Conservation (phyloP, 2,888 invertebrate species). For the Melipona bicolor region DNA sequence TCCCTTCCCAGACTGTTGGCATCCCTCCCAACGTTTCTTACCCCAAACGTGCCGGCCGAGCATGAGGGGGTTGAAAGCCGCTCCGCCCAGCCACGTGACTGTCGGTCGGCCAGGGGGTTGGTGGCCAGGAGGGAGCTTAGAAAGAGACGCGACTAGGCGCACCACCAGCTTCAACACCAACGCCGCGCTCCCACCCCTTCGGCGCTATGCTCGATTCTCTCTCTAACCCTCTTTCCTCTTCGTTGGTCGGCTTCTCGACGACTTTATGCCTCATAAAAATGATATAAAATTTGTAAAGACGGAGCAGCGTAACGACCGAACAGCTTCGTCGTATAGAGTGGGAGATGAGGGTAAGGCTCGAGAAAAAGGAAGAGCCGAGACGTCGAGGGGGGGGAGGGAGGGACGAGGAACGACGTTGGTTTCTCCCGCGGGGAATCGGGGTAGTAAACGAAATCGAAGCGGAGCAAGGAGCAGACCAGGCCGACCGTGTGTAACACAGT, state of each 20-base stretch:
- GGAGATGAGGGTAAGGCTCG: constrained; percentile 67
- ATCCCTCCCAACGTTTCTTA: constrained; percentile 60
- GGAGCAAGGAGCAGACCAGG: constrained; percentile 23
- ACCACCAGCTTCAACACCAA: constrained; percentile 30
- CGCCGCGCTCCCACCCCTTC: constrained; percentile 34
- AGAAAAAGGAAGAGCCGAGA: constrained; percentile 50
- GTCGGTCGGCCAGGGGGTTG: constrained; percentile 19
- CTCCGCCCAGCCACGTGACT: constrained; percentile 81
- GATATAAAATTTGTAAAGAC: constrained; percentile 84
- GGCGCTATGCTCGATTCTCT: constrained; percentile 32
- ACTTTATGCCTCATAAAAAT: constrained; percentile 84
- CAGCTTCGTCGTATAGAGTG: constrained; percentile 78
- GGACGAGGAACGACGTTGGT: constrained; percentile 30
- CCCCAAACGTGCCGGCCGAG: constrained; percentile 48
- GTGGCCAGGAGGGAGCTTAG: not conserved
- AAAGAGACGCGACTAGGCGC: constrained; percentile 19
- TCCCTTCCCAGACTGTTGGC: constrained; percentile 45
- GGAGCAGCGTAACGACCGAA: constrained; percentile 81
- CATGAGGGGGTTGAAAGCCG: constrained; percentile 74
- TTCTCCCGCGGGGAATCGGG: constrained; percentile 25
- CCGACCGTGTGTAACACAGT: constrained; percentile 44
- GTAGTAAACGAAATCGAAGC: constrained; percentile 70
- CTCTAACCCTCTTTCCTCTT: constrained; percentile 61
- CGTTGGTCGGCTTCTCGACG: constrained; percentile 80
- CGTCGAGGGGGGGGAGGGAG: constrained; percentile 29